Percentiles rank a stretch among this genome's conserved stretches.
phyloP scores from a whole-genome alignment of 2,113 vertebrate genomes.

The Verasper variegatus region DNA sequence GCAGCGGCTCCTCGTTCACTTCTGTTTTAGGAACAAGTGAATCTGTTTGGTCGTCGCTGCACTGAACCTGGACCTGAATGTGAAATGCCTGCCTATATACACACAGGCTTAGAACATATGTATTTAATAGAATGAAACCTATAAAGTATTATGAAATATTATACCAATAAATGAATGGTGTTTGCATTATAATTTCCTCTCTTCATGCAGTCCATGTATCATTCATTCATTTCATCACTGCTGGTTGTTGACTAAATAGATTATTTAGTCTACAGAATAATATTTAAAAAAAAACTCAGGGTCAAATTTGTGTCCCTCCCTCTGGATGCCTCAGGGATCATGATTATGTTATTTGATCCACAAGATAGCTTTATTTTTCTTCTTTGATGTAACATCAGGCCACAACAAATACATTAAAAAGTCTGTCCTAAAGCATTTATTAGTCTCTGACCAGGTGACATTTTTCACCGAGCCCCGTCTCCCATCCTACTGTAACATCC shows the following conservation, averaged over 20 bases:
- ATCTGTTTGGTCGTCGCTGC: slow-evolving; percentile 51
- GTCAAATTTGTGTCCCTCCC: too few relatives aligned
- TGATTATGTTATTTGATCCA: too few relatives aligned
- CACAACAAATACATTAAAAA: too few relatives aligned
- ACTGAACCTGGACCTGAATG: slow-evolving; percentile 72
- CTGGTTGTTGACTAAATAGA: not conserved
- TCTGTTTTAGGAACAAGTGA: slow-evolving; percentile 17
- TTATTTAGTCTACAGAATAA: not conserved
- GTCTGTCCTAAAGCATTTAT: too few relatives aligned
- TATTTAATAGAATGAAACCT: slow-evolving; percentile 68
- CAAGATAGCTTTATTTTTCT: too few relatives aligned
- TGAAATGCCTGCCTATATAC: slow-evolving; percentile 66
- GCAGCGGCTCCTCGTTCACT: slow-evolving; percentile 11
- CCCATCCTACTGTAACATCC: too few relatives aligned
- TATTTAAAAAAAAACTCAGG: not conserved
- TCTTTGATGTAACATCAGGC: too few relatives aligned
- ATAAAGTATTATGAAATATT: slow-evolving; percentile 65
- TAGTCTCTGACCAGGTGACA: too few relatives aligned
- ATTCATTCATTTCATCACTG: not conserved
- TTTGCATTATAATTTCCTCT: slow-evolving; percentile 58
- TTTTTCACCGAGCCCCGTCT: too few relatives aligned
- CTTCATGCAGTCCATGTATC: not conserved
- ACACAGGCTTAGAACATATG: slow-evolving; percentile 65
- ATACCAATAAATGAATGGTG: slow-evolving; percentile 74
- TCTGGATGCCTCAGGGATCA: too few relatives aligned